phyloP scores from a whole-genome alignment of 2,888 invertebrate genomes.

The Terebella lapidaria region DNA sequence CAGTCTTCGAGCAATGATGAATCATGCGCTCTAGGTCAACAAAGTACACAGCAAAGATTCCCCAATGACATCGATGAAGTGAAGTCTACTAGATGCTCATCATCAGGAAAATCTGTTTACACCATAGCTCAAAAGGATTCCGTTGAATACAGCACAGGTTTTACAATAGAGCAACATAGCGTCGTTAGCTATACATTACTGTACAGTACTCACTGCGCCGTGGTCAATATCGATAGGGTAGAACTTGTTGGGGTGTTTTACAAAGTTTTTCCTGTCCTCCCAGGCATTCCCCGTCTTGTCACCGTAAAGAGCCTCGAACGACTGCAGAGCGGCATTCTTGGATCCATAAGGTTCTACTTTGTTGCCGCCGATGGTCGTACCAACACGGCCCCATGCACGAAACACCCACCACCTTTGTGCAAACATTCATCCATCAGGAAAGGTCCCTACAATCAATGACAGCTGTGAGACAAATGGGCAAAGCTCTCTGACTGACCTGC shows the following conservation, averaged over 20 bases:
- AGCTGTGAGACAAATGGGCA: not conserved
- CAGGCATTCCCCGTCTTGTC: slow-evolving; percentile 85
- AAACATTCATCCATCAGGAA: not conserved
- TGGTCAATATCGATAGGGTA: slow-evolving; percentile 88
- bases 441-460: not conserved
- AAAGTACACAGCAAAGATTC: too few relatives aligned
- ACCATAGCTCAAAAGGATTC: too few relatives aligned
- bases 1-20: too few relatives aligned
- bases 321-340: slow-evolving; percentile 46
- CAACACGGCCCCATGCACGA: slow-evolving; percentile 93
- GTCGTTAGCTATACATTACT: too few relatives aligned
- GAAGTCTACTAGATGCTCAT: too few relatives aligned
- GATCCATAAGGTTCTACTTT: slow-evolving; percentile 43
- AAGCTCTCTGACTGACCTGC: slow-evolving; percentile 5
- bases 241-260: slow-evolving; percentile 68
- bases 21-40: too few relatives aligned
- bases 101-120: too few relatives aligned
- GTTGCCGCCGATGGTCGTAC: slow-evolving; percentile 77
- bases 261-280: slow-evolving; percentile 64
- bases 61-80: too few relatives aligned
- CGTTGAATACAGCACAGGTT: too few relatives aligned
- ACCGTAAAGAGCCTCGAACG: slow-evolving; percentile 64
- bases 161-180: too few relatives aligned
- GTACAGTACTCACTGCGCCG: slow-evolving; percentile 60
- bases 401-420: slow-evolving; percentile 67